A percentile compares a stretch with the other conserved stretches of the same genome.
phyloP scores from a whole-genome alignment of 2,113 vertebrate species.

The Nothoprocta pentlandii region DNA sequence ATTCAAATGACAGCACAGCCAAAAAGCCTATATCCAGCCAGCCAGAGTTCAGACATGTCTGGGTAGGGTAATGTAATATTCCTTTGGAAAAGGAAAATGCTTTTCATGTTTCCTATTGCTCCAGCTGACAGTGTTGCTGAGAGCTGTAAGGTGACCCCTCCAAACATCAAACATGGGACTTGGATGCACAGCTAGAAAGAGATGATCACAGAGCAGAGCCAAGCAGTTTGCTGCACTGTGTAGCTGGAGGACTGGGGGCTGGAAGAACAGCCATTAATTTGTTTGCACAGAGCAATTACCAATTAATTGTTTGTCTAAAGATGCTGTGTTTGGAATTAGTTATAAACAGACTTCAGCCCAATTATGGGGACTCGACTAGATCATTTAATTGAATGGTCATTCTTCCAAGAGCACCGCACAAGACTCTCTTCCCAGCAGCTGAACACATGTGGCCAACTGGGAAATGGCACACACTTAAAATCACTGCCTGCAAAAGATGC shows the following conservation, averaged over 20 bases:
- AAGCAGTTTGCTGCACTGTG: background rate
- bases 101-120: background rate
- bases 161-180: background rate
- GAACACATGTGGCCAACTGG: background rate
- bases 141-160: background rate
- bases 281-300: slow-evolving; percentile 48
- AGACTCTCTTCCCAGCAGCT: background rate
- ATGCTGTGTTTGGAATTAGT: slow-evolving; percentile 30
- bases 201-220: background rate
- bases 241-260: background rate
- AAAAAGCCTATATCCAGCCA: background rate
- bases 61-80: background rate
- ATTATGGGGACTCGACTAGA: slow-evolving; percentile 22
- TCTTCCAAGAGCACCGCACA: background rate
- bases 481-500: background rate
- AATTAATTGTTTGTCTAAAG: slow-evolving; percentile 60
- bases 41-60: background rate
- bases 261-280: slow-evolving; percentile 42
- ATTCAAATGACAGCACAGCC: background rate
- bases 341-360: slow-evolving; percentile 46
- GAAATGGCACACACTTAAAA: background rate
- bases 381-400: slow-evolving; percentile 44
- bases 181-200: slow-evolving; percentile 8
- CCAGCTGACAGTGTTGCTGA: background rate
- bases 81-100: background rate